A percentile compares a stretch with the other conserved stretches of the same genome.
Conservation (phyloP, 2,888 invertebrate species). For the Rotaria sp. region DNA sequence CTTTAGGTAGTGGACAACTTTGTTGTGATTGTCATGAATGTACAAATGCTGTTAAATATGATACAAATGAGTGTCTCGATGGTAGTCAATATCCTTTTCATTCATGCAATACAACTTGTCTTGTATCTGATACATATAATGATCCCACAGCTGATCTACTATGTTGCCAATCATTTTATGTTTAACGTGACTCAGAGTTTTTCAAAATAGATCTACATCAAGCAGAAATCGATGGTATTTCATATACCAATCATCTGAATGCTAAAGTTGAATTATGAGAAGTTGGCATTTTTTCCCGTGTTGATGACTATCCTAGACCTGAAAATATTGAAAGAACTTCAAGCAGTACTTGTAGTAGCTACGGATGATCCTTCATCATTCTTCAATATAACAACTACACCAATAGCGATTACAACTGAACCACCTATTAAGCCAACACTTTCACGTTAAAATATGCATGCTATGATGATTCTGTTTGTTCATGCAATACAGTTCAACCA, state of each 20-base stretch:
- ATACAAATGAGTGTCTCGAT: not conserved
- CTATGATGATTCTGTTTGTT: not conserved
- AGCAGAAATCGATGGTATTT: not conserved
- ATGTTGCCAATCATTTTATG: not conserved
- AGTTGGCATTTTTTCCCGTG: not conserved
- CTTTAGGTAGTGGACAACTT: not conserved
- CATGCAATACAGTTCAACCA: not conserved
- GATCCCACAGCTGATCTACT: not conserved
- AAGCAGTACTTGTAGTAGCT: not conserved
- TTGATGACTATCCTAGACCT: not conserved
- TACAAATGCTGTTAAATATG: not conserved
- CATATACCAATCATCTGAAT: not conserved
- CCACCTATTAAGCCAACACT: not conserved
- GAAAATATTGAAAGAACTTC: constrained; percentile 1
- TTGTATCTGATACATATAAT: not conserved
- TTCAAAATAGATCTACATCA: not conserved
- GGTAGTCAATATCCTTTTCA: not conserved
- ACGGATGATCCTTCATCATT: not conserved
- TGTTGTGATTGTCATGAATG: constrained; percentile 11
- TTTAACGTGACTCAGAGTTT: not conserved
- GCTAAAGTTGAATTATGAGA: not conserved
- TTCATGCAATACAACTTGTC: not conserved
- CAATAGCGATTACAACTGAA: not conserved
- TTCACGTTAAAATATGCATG: not conserved
- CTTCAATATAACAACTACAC: not conserved